phyloP scores from a whole-genome alignment of 2,797 vertebrate species.

The Alectoris magna region DNA sequence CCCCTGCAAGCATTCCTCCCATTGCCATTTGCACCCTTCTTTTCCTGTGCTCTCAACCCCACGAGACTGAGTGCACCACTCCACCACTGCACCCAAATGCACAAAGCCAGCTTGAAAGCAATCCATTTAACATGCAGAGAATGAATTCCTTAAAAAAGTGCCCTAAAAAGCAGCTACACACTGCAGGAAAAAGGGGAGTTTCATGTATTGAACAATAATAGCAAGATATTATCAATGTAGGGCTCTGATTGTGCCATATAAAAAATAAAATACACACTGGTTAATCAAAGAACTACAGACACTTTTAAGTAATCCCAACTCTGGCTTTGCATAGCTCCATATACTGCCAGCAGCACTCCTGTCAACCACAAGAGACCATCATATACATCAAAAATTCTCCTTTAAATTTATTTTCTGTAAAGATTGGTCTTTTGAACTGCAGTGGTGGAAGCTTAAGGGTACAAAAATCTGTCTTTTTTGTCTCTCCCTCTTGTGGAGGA shows the following conservation, averaged over 20 bases:
- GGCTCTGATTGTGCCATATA: slow-evolving; percentile 79
- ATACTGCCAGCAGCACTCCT: slow-evolving; percentile 78
- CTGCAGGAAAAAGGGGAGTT: slow-evolving; percentile 53
- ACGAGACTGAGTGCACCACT: rapidly evolving
- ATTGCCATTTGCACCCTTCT: rapidly evolving
- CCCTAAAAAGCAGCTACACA: slow-evolving; percentile 41
- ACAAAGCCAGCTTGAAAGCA: not conserved
- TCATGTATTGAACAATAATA: slow-evolving; percentile 64
- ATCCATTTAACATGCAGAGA: not conserved
- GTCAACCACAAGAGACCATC: slow-evolving; percentile 82
- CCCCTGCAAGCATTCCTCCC: rapidly evolving
- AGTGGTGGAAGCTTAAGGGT: slow-evolving; percentile 80
- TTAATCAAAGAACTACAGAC: slow-evolving; percentile 84
- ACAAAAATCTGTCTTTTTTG: slow-evolving; percentile 78
- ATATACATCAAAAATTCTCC: slow-evolving; percentile 86
- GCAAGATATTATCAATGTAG: slow-evolving; percentile 75
- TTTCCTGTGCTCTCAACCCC: not conserved
- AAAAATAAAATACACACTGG: slow-evolving; percentile 83
- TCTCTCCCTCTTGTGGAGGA: slow-evolving; percentile 55
- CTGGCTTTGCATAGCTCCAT: slow-evolving; percentile 80
- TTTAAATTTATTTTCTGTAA: slow-evolving; percentile 87
- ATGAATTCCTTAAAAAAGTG: not conserved
- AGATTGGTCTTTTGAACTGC: slow-evolving; percentile 85
- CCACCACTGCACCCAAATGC: rapidly evolving
- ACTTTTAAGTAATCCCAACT: slow-evolving; percentile 82